Base-by-base conservation (phyloP, 2,888 invertebrate species). In the Hoplodrina blanda region DNA sequence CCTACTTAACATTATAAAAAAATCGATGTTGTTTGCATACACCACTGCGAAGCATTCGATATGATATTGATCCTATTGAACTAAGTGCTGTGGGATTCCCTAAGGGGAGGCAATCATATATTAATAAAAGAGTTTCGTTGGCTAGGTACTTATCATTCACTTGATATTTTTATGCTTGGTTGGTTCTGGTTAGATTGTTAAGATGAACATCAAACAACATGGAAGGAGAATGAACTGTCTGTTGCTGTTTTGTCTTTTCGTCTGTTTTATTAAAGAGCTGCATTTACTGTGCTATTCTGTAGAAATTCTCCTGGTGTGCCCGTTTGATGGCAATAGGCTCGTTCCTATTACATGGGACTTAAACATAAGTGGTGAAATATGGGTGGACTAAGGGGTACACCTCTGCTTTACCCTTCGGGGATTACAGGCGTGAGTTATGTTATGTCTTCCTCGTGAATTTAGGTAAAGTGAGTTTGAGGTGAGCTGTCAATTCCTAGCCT, bases 81-180 rank as follows among this genome's bases (percentile, higher is more conserved):
- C 52, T 44, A 67, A 78, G 77, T 81, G 78, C 54, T 63, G 0
- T 59, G 82, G 79, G 66, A 73, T 41, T 77, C 78, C 78, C 82
- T 52, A 19, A 53, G 61, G 69, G 78, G 46, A 55, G 49, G 56
- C 54, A 44, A 78, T 79, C 49, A 81, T 69, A n/a, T n/a, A n/a
- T 73, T 78, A 81, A 78, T 82, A 60, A 78, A 73, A 70, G 61
- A 62, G 46, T 76, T 76, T 56, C 20, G 19, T 57, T 52, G 49
- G 37, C 7, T 37, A 37, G 37, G 46, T 44, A 70, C 20, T 41
- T 17, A 30, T 44, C 30, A 55, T 49, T 19, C 69, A 37, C 37
- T n/a, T n/a, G 53, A 10, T 15, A 33, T 17, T 64, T 64, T 64
- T 15, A 50, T 73, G 33, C 19, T 56, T 10, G 11, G 1, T 17